These are phyloP conservation scores for Temnothorax longispinosus DNA, from an alignment of 1,140 invertebrate species.

Conservation along the genomic window DNA sequence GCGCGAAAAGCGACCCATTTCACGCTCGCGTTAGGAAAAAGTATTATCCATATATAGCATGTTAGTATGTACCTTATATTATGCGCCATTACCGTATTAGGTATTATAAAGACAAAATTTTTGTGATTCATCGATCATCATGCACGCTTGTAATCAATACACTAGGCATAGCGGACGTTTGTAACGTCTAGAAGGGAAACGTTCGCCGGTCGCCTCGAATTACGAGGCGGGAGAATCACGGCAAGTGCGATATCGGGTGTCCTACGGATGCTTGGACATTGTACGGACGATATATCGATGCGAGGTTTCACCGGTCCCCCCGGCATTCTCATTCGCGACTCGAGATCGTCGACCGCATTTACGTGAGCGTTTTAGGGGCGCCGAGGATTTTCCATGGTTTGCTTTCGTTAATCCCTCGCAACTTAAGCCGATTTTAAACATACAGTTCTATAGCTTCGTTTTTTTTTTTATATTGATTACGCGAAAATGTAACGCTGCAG, in stretches of 20 bases:
- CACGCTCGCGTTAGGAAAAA: not conserved
- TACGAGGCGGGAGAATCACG: constrained; percentile 73
- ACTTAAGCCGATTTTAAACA: not conserved
- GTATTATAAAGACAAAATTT: not conserved
- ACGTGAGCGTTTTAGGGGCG: not conserved
- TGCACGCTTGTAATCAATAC: not conserved
- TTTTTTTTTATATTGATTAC: not conserved
- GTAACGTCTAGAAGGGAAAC: constrained; percentile 10
- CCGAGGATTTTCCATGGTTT: not conserved
- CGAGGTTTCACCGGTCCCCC: constrained; percentile 24
- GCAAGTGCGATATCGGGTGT: constrained; percentile 78
- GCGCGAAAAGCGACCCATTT: too few relatives aligned
- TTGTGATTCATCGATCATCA: not conserved
- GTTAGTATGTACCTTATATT: constrained; percentile 10
- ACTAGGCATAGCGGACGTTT: not conserved
- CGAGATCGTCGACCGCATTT: constrained; percentile 38
- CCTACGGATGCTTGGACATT: constrained; percentile 58
- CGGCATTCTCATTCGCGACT: not conserved
- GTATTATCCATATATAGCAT: not conserved
- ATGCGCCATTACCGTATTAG: constrained; percentile 14
- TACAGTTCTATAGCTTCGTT: not conserved
- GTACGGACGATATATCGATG: constrained; percentile 29
- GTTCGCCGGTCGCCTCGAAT: constrained; percentile 54
- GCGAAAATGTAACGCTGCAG: not conserved
- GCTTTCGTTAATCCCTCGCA: constrained; percentile 3